Conservation (phyloP, 2,113 vertebrate species). For the Oncorhynchus keta region DNA sequence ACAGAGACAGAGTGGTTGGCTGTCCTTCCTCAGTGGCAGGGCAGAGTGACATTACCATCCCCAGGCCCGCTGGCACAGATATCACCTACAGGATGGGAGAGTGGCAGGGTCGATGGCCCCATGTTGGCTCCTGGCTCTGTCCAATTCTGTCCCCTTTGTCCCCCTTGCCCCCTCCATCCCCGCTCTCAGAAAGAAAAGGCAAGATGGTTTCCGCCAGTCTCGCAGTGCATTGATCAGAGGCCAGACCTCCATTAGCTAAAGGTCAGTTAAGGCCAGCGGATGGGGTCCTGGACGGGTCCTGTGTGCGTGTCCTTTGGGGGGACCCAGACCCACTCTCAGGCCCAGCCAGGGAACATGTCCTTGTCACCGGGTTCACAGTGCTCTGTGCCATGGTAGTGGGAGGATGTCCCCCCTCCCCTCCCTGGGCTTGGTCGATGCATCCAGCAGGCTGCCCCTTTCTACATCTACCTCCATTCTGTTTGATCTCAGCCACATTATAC, state of each 20-base stretch:
- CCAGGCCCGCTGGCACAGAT: conserved; percentile 58
- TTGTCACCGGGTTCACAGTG: too few species aligned
- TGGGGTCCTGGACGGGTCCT: too few species aligned
- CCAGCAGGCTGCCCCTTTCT: neutral
- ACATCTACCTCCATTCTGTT: conserved; percentile 23
- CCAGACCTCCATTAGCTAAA: conserved; percentile 69
- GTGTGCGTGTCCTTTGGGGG: too few species aligned
- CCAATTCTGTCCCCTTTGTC: conserved; percentile 41
- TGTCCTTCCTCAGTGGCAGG: conserved; percentile 62
- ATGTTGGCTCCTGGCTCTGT: neutral
- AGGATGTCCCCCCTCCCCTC: too few species aligned
- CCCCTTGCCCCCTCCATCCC: conserved; percentile 48
- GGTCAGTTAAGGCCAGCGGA: conserved; percentile 43
- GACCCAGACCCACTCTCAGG: too few species aligned
- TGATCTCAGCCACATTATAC: conserved; percentile 48
- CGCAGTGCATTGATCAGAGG: conserved; percentile 57
- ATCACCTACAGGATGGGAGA: conserved; percentile 62
- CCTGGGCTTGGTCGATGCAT: too few species aligned
- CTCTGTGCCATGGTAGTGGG: too few species aligned
- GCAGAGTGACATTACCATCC: conserved; percentile 39
- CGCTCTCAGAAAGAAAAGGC: conserved; percentile 33
- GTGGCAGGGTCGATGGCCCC: conserved; percentile 64
- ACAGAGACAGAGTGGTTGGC: conserved; percentile 38
- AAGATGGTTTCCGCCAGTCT: too few species aligned
- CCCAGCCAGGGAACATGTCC: too few species aligned